A percentile compares a stretch with the other conserved stretches of the same genome.
Conservation (phyloP, 2,113 vertebrate species). For the Hystrix cristata region DNA sequence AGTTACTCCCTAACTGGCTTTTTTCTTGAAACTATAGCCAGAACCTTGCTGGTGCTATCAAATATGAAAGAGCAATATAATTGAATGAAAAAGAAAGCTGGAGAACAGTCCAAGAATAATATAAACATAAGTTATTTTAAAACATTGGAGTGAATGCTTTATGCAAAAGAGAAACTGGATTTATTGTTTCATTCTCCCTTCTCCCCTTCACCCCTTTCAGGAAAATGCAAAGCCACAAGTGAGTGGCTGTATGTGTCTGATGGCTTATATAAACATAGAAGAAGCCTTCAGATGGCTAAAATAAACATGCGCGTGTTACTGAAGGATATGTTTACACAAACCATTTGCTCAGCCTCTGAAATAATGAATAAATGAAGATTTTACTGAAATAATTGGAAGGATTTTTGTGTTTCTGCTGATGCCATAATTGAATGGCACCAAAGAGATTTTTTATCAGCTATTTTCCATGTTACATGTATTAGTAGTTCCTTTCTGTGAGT, state of each 20-base stretch:
- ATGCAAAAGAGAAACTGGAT: conserved; percentile 72
- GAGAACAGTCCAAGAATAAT: conserved; percentile 78
- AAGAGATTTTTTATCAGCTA: conserved; percentile 74
- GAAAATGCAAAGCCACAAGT: conserved; percentile 77
- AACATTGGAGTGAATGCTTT: conserved; percentile 65
- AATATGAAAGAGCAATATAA: conserved; percentile 64
- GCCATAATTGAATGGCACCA: conserved; percentile 62
- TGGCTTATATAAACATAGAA: conserved; percentile 80
- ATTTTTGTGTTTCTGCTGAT: conserved; percentile 76
- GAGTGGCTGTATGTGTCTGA: conserved; percentile 78
- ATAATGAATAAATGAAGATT: conserved; percentile 79
- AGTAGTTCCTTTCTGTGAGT: conserved; percentile 78
- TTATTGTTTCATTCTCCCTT: conserved; percentile 61
- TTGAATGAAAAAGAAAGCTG: conserved; percentile 75
- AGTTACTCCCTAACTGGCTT: conserved; percentile 62
- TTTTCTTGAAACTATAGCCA: conserved; percentile 53
- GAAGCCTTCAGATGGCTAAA: conserved; percentile 81
- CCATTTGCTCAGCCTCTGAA: conserved; percentile 81
- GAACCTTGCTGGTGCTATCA: conserved; percentile 57
- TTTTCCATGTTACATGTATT: conserved; percentile 78
- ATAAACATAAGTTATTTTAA: conserved; percentile 80
- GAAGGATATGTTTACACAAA: conserved; percentile 81
- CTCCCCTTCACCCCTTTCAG: conserved; percentile 72
- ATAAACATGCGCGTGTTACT: conserved; percentile 80
- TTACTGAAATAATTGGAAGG: conserved; percentile 78